These are phyloP conservation scores for Phortica variegata DNA, from an alignment of 1,140 invertebrate species.

Conservation along the genomic window DNA sequence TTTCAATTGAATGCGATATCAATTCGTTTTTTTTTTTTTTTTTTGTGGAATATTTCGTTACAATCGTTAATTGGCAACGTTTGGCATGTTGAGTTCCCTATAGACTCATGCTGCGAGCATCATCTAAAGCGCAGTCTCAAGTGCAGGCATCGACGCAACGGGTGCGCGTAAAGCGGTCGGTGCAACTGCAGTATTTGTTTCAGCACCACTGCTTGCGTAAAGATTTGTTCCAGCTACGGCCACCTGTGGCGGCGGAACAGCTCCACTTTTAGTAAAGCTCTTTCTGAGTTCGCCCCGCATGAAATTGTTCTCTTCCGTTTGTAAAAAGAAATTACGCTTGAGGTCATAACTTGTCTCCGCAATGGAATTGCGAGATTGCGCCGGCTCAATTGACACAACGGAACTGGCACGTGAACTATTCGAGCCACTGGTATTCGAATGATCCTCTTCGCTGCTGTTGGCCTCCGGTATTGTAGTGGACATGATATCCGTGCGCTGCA, in stretches of 20 bases:
- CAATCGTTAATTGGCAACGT: too few species aligned
- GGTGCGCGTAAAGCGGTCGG: neutral
- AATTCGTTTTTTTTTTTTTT: too few species aligned
- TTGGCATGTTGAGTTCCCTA: too few species aligned
- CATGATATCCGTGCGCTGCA: slow-evolving; percentile 75
- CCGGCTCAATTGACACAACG: too few species aligned
- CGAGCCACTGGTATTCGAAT: slow-evolving; percentile 36
- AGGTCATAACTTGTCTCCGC: slow-evolving; percentile 35
- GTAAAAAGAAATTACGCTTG: slow-evolving; percentile 54
- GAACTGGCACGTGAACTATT: slow-evolving; percentile 29
- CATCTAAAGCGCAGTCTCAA: slow-evolving; percentile 46
- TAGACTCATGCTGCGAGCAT: too few species aligned
- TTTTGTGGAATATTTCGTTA: too few species aligned
- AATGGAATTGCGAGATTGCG: slow-evolving; percentile 13
- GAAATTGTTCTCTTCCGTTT: slow-evolving; percentile 57
- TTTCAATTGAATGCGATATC: too few species aligned
- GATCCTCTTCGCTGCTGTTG: slow-evolving; percentile 70
- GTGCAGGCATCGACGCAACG: slow-evolving; percentile 34
- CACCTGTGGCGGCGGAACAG: neutral
- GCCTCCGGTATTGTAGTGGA: slow-evolving; percentile 84
- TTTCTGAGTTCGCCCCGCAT: slow-evolving; percentile 53
- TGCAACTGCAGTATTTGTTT: neutral
- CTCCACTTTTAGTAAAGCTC: slow-evolving; percentile 27
- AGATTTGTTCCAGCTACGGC: too few species aligned
- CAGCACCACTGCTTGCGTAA: neutral